Conservation (phyloP, 2,113 vertebrate genomes). For the Amazona vittata region DNA sequence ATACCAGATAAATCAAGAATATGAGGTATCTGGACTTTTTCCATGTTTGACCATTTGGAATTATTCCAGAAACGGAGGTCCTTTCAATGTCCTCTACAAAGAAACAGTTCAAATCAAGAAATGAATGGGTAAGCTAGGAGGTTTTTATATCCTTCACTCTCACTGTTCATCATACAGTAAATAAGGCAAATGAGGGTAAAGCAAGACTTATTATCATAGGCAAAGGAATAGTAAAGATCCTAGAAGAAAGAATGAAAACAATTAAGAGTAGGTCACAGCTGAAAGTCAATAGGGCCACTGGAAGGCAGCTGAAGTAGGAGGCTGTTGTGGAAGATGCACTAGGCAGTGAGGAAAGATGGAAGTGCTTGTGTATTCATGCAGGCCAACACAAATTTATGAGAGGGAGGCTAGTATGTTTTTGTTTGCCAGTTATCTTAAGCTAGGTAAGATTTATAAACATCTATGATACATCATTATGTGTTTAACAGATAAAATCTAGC, state of each 20-base stretch:
- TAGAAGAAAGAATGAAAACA: not conserved
- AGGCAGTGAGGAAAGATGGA: not conserved
- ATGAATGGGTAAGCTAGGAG: not conserved
- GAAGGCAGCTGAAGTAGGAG: conserved; percentile 34
- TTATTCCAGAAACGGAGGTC: not conserved
- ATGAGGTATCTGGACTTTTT: not conserved
- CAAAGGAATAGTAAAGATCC: not conserved
- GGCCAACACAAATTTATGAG: not conserved
- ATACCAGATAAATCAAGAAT: not conserved
- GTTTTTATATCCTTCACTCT: not conserved
- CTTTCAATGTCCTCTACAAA: not conserved
- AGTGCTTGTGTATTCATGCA: not conserved
- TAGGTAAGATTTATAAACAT: not conserved
- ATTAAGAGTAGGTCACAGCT: not conserved
- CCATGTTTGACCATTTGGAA: not conserved
- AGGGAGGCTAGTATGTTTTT: not conserved
- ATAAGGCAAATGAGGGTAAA: not conserved
- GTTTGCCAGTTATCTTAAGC: not conserved
- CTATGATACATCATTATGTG: not conserved
- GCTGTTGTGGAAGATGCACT: not conserved
- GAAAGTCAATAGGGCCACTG: not conserved
- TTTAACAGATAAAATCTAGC: not conserved
- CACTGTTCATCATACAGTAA: not conserved
- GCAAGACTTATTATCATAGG: not conserved
- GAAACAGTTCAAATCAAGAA: not conserved